phyloP scores from a whole-genome alignment of 2,888 invertebrate genomes.

The Cistogaster globosa region DNA sequence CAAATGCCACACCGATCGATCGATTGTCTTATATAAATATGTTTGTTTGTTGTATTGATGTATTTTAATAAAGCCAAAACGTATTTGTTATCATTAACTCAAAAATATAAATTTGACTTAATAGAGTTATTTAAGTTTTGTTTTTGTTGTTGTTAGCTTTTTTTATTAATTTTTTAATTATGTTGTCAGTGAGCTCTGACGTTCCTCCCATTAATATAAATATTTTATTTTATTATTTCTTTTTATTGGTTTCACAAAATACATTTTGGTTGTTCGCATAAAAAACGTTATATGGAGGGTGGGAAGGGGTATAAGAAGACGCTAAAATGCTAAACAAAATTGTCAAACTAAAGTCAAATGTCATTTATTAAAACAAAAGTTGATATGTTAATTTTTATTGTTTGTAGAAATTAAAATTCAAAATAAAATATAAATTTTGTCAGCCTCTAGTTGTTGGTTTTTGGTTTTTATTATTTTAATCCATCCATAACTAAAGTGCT shows the following conservation, averaged over 20 bases:
- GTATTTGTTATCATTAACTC: slow-evolving; percentile 60
- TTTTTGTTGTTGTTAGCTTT: slow-evolving; percentile 35
- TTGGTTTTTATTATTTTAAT: neutral
- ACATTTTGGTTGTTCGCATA: neutral
- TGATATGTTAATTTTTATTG: slow-evolving; percentile 78
- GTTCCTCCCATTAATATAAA: slow-evolving; percentile 37
- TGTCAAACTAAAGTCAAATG: slow-evolving; percentile 80
- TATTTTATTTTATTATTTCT: slow-evolving; percentile 18
- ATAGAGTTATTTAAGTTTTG: slow-evolving; percentile 67
- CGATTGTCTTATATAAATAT: neutral
- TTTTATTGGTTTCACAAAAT: slow-evolving; percentile 34
- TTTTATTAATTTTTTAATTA: slow-evolving; percentile 68
- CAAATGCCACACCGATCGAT: slow-evolving; percentile 59
- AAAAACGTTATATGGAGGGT: neutral
- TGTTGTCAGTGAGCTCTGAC: slow-evolving; percentile 58
- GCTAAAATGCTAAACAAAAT: slow-evolving; percentile 54
- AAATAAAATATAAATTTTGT: slow-evolving; percentile 29
- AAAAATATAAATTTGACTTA: slow-evolving; percentile 57
- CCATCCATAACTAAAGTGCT: slow-evolving; percentile 35
- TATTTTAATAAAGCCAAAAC: neutral
- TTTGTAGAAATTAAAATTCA: slow-evolving; percentile 22
- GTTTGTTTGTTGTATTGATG: neutral
- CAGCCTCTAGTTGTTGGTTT: slow-evolving; percentile 38
- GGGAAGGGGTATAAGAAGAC: too few relatives aligned
- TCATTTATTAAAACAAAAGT: slow-evolving; percentile 79